phyloP scores from a whole-genome alignment of 2,797 vertebrate genomes.

The Anableps anableps region DNA sequence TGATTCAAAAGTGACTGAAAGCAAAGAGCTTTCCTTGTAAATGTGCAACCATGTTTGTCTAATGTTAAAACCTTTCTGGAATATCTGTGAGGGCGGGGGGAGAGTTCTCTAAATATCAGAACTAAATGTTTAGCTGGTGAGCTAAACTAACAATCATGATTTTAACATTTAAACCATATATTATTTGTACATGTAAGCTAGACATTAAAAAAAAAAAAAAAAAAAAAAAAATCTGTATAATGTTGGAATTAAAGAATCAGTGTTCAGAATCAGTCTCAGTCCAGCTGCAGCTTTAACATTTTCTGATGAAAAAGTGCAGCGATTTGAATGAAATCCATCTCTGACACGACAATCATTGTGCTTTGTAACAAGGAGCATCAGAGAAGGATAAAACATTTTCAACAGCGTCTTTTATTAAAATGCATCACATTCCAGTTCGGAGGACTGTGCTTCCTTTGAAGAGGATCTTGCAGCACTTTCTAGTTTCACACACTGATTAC shows the following conservation, averaged over 20 bases:
- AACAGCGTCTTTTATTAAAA: slow-evolving; percentile 3
- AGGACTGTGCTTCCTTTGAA: slow-evolving; percentile 8
- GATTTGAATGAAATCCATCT: slow-evolving; percentile 13
- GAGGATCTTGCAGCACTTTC: slow-evolving; percentile 6
- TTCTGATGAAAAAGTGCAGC: slow-evolving; percentile 2
- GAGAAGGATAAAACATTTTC: neutral
- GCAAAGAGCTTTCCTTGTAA: neutral
- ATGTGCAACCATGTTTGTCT: neutral
- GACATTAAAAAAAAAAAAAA: neutral
- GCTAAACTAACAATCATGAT: neutral
- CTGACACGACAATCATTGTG: slow-evolving; percentile 5
- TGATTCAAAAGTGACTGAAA: neutral
- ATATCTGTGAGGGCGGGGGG: too few species aligned
- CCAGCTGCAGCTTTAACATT: neutral
- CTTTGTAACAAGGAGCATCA: slow-evolving; percentile 4
- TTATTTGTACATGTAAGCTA: neutral
- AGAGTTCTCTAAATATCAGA: neutral
- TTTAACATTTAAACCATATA: neutral
- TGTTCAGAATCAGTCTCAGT: neutral
- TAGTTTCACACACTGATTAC: slow-evolving; percentile 1
- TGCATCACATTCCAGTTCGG: neutral
- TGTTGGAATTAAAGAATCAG: neutral
- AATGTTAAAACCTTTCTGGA: neutral
- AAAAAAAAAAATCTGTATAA: neutral
- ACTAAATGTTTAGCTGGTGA: neutral